Evolutionary conservation across 2,888 invertebrate genomes (phyloP).

Genomic region (Bellardia bayeri): DNA sequence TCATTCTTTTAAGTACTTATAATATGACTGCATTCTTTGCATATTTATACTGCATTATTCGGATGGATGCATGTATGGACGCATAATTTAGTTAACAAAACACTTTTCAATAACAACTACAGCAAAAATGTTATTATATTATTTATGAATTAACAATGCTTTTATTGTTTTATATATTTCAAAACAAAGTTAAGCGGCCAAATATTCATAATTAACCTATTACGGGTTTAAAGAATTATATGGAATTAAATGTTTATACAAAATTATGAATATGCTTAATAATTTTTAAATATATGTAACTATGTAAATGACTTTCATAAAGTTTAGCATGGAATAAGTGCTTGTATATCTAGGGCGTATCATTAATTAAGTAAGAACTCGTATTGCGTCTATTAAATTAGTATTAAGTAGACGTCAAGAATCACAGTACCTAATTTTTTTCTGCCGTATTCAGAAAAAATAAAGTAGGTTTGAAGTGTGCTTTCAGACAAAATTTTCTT

Average conservation of each 20-base stretch:
- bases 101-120: conserved; percentile 10
- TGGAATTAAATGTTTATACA: neutral
- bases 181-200: neutral
- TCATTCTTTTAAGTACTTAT: conserved; percentile 44
- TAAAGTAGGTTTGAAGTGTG: no score
- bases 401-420: no score
- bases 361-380: neutral
- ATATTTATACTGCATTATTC: conserved; percentile 15
- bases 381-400: neutral
- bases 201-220: neutral
- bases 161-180: neutral
- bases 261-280: no score
- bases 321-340: no score
- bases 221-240: neutral
- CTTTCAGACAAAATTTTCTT: no score
- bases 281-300: no score
- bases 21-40: conserved; percentile 52
- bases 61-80: conserved; percentile 14
- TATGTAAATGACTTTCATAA: no score
- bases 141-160: neutral
- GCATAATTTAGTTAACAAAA: conserved; percentile 57
- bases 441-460: no score
- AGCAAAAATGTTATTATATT: neutral
- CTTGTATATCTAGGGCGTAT: neutral
- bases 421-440: no score